phyloP scores from a whole-genome alignment of 2,888 invertebrate species.

The Drosophila leonis region DNA sequence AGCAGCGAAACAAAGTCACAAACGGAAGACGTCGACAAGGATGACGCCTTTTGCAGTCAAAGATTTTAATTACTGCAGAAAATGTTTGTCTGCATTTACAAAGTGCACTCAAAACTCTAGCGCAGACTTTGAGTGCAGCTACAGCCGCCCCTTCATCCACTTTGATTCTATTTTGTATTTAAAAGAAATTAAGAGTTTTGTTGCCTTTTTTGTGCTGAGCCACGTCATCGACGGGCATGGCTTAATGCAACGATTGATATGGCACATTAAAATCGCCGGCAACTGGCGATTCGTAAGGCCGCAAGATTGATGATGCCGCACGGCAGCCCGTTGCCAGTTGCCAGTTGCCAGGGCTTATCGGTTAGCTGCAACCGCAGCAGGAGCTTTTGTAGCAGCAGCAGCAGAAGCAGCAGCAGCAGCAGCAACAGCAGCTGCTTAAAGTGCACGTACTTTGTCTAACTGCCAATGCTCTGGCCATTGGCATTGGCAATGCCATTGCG shows the following conservation, averaged over 20 bases:
- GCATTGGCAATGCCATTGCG: constrained; percentile 46
- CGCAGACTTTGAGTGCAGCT: constrained; percentile 24
- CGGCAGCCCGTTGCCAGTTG: constrained; percentile 40
- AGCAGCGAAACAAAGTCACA: constrained; percentile 70
- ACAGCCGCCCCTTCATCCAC: constrained; percentile 4
- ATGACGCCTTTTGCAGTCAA: constrained; percentile 71
- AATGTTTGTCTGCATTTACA: constrained; percentile 61
- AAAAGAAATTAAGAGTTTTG: constrained; percentile 75
- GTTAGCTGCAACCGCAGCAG: constrained; percentile 21
- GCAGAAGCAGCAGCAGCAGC: constrained; percentile 34
- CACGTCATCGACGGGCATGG: constrained; percentile 35
- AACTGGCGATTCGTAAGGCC: constrained; percentile 65
- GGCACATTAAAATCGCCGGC: constrained; percentile 73
- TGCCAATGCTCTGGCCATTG: constrained; percentile 61
- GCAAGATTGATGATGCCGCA: constrained; percentile 73
- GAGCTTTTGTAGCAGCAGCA: constrained; percentile 27
- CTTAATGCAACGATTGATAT: constrained; percentile 77
- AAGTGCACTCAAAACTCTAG: constrained; percentile 53
- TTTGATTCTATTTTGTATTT: constrained; percentile 45
- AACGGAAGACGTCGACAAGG: constrained; percentile 48
- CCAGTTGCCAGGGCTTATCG: constrained; percentile 42
- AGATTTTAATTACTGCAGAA: constrained; percentile 77
- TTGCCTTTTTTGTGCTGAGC: constrained; percentile 10
- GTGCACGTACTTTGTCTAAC: constrained; percentile 79
- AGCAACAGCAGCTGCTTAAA: constrained; percentile 55